Conservation (phyloP, 2,113 vertebrate genomes). For the Pseudorasbora parva region DNA sequence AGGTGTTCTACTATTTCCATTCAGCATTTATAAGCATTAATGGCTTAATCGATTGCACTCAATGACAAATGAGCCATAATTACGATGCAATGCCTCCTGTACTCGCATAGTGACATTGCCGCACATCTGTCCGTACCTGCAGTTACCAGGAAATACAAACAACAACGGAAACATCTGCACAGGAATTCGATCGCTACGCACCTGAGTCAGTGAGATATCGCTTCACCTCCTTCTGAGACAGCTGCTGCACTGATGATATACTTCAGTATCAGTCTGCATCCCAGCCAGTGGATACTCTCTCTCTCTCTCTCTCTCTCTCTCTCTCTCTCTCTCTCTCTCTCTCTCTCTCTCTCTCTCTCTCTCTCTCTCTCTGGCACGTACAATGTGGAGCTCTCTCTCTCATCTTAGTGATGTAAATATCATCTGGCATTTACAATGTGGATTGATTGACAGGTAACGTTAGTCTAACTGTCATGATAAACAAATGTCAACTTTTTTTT, state of each 20-base stretch:
- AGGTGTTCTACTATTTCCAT: neutral
- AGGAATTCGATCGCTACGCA: constrained; percentile 65
- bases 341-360: constrained; percentile 40
- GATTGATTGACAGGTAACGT: neutral
- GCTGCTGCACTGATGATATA: constrained; percentile 73
- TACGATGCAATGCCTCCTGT: constrained; percentile 1
- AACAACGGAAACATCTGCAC: constrained; percentile 4
- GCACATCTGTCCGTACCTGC: constrained; percentile 43
- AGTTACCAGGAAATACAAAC: neutral
- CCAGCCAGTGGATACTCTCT: neutral
- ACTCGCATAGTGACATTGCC: neutral
- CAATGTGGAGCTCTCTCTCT: constrained; percentile 28
- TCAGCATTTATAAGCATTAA: constrained; percentile 20
- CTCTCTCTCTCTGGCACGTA: constrained; percentile 17
- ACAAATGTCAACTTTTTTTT: neutral
- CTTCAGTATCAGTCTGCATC: constrained; percentile 60
- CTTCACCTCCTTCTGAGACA: constrained; percentile 71
- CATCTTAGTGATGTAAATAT: neutral
- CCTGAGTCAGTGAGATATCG: constrained; percentile 62
- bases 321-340: constrained; percentile 39
- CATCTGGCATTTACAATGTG: neutral
- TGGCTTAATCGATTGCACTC: constrained; percentile 29
- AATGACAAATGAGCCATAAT: neutral
- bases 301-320: neutral
- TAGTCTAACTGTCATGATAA: neutral